These are phyloP conservation scores for Colius striatus DNA, from an alignment of 2,113 vertebrate genomes.

Conservation along the genomic window DNA sequence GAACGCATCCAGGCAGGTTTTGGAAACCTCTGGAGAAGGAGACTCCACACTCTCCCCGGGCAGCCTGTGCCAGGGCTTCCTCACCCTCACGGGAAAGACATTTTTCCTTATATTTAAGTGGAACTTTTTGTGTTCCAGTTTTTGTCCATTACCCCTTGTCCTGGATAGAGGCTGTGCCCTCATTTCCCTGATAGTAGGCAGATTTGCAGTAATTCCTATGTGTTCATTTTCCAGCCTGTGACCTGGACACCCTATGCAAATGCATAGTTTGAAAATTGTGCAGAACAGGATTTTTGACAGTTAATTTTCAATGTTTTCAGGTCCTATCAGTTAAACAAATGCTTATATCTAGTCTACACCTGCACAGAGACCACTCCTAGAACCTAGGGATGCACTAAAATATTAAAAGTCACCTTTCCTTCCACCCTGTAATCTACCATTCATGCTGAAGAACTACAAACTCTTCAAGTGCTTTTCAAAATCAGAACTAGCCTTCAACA, in stretches of 20 bases:
- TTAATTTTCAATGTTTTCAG: accelerated
- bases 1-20: too few species aligned
- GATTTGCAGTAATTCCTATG: neutral
- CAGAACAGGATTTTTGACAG: neutral
- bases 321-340: neutral
- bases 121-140: too few species aligned
- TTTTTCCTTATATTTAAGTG: too few species aligned
- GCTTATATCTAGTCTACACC: neutral
- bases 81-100: too few species aligned
- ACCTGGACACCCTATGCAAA: neutral
- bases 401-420: neutral
- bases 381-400: neutral
- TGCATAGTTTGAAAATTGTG: neutral
- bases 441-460: accelerated
- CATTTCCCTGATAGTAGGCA: neutral
- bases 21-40: too few species aligned
- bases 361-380: neutral
- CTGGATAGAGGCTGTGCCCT: too few species aligned
- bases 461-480: neutral
- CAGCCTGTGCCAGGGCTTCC: too few species aligned
- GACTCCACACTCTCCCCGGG: too few species aligned
- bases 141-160: too few species aligned
- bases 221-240: neutral
- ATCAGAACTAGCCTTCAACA: neutral
- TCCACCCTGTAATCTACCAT: accelerated